A percentile compares a stretch with the other conserved stretches of the same genome.
Conservation (phyloP, 2,888 invertebrate genomes). For the Monoplex corrugatus region DNA sequence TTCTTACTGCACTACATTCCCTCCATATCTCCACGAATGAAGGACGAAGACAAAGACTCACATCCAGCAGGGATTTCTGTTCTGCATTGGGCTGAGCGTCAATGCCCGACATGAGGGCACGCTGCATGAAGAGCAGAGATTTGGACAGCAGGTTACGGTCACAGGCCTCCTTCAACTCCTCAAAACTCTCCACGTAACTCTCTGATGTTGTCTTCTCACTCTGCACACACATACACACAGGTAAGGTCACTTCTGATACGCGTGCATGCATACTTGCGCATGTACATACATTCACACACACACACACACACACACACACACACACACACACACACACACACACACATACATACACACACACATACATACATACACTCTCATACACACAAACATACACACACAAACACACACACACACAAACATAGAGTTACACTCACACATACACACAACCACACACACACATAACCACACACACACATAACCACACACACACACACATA, state of each 20-base stretch:
- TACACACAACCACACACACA: neutral
- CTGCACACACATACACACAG: conserved; percentile 21
- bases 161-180: conserved; percentile 68
- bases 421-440: neutral
- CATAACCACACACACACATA: neutral
- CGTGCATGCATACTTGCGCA: neutral
- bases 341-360: neutral
- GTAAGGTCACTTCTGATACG: too few relatives aligned
- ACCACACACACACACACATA: conserved; percentile 5
- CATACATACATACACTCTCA: neutral
- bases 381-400: neutral
- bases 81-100: conserved; percentile 64
- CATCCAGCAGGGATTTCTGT: conserved; percentile 71
- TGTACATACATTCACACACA: conserved; percentile 17
- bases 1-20: too few relatives aligned
- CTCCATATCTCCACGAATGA: too few relatives aligned
- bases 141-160: conserved; percentile 75
- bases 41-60: too few relatives aligned
- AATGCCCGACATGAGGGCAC: conserved; percentile 65
- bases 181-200: conserved; percentile 67
- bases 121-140: conserved; percentile 77
- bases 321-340: conserved; percentile 21
- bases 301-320: conserved; percentile 34
- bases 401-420: conserved; percentile 1
- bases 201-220: neutral